These are phyloP conservation scores for Semnopithecus entellus DNA, from an alignment of 2,113 vertebrate genomes.

Conservation along the genomic window DNA sequence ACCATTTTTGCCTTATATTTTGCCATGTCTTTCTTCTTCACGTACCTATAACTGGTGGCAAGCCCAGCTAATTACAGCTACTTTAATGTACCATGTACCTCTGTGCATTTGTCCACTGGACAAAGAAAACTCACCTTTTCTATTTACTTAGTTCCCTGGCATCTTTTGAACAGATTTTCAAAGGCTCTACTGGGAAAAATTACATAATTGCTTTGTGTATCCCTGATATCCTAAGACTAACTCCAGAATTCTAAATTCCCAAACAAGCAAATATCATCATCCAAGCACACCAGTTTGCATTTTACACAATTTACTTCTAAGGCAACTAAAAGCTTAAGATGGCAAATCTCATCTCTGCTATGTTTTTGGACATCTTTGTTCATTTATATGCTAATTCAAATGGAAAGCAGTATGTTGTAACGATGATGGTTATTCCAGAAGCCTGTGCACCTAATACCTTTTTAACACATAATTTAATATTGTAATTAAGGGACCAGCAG, in stretches of 20 bases:
- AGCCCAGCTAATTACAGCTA: neutral
- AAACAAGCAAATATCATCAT: constrained; percentile 35
- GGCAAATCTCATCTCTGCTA: neutral
- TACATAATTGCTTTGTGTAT: neutral
- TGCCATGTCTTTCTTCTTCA: neutral
- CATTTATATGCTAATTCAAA: constrained; percentile 85
- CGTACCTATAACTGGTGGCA: neutral
- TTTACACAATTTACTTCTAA: constrained; percentile 64
- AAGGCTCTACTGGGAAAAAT: neutral
- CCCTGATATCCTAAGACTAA: constrained; percentile 20
- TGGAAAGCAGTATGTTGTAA: constrained; percentile 66
- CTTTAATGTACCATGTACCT: neutral
- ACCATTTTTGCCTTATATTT: neutral
- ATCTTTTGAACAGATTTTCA: constrained; percentile 25
- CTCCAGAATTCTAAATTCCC: constrained; percentile 43
- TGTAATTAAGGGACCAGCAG: constrained; percentile 75
- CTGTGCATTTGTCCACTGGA: neutral
- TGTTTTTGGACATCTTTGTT: constrained; percentile 72
- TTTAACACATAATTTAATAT: constrained; percentile 85
- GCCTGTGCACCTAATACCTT: constrained; percentile 75
- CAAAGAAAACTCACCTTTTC: neutral
- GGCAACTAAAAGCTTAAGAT: constrained; percentile 57
- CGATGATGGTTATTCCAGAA: constrained; percentile 67
- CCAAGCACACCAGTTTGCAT: neutral
- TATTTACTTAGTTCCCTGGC: neutral